Evolutionary conservation across 2,113 vertebrate species (phyloP).

Genomic region (Prolemur simus): DNA sequence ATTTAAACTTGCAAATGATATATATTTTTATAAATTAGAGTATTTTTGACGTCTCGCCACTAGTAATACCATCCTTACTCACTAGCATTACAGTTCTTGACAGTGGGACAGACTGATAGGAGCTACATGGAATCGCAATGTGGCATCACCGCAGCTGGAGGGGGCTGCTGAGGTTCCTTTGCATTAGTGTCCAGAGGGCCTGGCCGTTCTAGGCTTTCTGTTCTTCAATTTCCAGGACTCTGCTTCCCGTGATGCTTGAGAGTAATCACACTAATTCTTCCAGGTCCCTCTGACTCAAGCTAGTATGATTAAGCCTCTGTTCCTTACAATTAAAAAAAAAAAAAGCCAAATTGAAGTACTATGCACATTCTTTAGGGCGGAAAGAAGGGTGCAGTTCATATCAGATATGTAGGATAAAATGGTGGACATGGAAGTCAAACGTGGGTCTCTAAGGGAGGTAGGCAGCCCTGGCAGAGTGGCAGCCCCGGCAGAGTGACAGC

Average conservation of each 20-base stretch:
- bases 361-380: background rate
- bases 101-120: background rate
- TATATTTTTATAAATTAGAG: background rate
- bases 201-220: background rate
- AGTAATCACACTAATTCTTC: constrained; percentile 7
- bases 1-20: background rate
- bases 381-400: background rate
- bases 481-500: background rate
- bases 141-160: background rate
- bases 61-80: background rate
- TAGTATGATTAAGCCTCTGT: background rate
- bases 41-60: background rate
- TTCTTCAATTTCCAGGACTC: background rate
- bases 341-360: background rate
- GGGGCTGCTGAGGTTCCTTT: background rate
- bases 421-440: background rate
- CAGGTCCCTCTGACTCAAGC: background rate
- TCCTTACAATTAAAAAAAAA: background rate
- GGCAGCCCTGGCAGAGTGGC: no score
- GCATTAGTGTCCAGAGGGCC: background rate
- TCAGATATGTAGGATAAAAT: background rate
- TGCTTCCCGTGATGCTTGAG: background rate
- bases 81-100: background rate
- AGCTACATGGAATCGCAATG: fast-evolving
- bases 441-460: background rate